phyloP scores from a whole-genome alignment of 2,888 invertebrate genomes.

The Chromoteleia sp. region DNA sequence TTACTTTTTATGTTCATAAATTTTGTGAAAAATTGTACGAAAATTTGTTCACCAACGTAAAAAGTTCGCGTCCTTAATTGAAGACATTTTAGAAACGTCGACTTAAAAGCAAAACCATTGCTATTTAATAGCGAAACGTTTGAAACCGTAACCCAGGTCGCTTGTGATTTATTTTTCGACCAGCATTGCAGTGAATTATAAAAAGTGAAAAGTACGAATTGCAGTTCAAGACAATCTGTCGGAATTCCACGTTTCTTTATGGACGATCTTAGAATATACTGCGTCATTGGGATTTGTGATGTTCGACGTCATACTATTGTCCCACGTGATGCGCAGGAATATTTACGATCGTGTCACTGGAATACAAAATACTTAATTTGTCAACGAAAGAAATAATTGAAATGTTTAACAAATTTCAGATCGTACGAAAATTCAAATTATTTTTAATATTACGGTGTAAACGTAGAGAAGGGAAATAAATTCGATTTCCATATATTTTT shows the following conservation, averaged over 20 bases:
- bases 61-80: no score
- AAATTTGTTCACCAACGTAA: no score
- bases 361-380: conserved; percentile 26
- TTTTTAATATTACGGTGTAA: no score
- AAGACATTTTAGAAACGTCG: no score
- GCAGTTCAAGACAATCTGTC: conserved; percentile 1
- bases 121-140: background rate
- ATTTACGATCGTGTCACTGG: background rate
- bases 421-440: background rate
- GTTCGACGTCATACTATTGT: conserved; percentile 27
- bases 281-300: conserved; percentile 26
- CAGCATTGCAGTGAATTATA: conserved; percentile 4
- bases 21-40: no score
- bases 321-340: background rate
- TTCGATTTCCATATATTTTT: no score
- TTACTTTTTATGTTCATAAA: no score
- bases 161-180: conserved; percentile 2
- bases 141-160: background rate
- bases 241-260: conserved; percentile 11
- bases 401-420: background rate
- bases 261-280: conserved; percentile 11
- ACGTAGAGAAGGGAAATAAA: no score
- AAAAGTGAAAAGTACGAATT: conserved; percentile 2
- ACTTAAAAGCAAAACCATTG: background rate
- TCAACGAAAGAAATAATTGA: background rate